Evolutionary conservation across 2,888 invertebrate species (phyloP).

Genomic region (Tinea trinotella): DNA sequence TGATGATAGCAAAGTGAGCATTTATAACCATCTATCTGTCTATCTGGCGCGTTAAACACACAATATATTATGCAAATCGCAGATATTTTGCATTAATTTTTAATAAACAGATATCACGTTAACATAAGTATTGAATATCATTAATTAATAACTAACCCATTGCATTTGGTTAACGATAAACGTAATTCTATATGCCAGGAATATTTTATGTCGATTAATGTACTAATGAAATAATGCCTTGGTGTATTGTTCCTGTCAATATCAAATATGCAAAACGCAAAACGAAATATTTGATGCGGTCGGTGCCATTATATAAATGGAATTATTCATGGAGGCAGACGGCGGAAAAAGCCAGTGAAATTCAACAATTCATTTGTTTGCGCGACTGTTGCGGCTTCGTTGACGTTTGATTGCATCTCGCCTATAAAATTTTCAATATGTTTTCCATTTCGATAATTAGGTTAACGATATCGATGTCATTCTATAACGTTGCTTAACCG

Average conservation of each 20-base stretch:
- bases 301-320: conserved; percentile 59
- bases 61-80: neutral
- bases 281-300: conserved; percentile 66
- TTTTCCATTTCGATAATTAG: conserved; percentile 38
- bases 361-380: conserved; percentile 62
- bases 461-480: conserved; percentile 32
- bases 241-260: conserved; percentile 45
- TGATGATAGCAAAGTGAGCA: too few species aligned
- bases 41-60: too few species aligned
- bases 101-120: neutral
- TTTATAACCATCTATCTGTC: too few species aligned
- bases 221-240: conserved; percentile 15
- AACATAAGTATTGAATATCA: neutral
- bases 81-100: neutral
- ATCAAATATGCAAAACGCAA: conserved; percentile 62
- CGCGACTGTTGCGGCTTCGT: conserved; percentile 50
- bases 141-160: neutral
- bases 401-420: conserved; percentile 37
- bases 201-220: conserved; percentile 11
- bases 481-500: conserved; percentile 8
- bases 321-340: conserved; percentile 63
- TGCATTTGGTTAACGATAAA: neutral
- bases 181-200: neutral
- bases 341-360: conserved; percentile 59
- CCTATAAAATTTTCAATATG: conserved; percentile 29